phyloP scores from a whole-genome alignment of 2,113 vertebrate species.

The Dicentrarchus labrax region DNA sequence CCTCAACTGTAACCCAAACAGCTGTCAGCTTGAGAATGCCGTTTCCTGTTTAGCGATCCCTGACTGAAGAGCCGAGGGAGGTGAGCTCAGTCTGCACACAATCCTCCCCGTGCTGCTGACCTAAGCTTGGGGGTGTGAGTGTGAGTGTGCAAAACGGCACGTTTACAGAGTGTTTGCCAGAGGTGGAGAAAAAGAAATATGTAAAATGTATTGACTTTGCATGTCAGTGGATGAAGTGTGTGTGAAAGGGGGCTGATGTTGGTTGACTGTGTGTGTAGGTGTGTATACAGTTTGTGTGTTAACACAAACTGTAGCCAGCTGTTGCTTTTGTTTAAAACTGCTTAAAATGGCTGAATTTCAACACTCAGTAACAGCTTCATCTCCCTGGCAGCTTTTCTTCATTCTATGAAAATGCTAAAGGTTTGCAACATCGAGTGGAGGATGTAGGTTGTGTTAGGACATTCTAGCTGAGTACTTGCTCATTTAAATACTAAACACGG shows the following conservation, averaged over 20 bases:
- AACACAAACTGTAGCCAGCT: not conserved
- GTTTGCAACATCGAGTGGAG: not conserved
- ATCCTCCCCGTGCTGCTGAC: constrained; percentile 4
- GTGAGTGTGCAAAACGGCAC: not conserved
- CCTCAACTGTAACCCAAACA: constrained; percentile 27
- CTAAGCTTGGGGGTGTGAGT: constrained; percentile 15
- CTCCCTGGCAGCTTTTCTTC: not conserved
- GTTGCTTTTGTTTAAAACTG: constrained; percentile 10
- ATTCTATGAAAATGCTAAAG: not conserved
- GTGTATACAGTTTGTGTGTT: not conserved
- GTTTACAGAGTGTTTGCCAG: constrained; percentile 12
- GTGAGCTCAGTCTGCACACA: constrained; percentile 33
- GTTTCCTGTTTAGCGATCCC: constrained; percentile 49
- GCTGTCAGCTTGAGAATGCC: constrained; percentile 16
- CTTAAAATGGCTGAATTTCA: not conserved
- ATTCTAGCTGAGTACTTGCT: not conserved
- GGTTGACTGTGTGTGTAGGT: not conserved
- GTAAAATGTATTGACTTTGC: not conserved
- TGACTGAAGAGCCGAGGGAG: constrained; percentile 7
- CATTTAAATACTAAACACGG: not conserved
- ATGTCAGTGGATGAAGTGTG: not conserved
- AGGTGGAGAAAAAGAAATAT: not conserved
- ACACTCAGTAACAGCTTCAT: not conserved
- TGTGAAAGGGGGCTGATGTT: not conserved
- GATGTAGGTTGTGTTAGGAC: not conserved